A percentile compares a stretch with the other conserved stretches of the same genome.
These are phyloP conservation scores for Lasius platythorax DNA, from an alignment of 2,888 invertebrate species.

Conservation along the genomic window DNA sequence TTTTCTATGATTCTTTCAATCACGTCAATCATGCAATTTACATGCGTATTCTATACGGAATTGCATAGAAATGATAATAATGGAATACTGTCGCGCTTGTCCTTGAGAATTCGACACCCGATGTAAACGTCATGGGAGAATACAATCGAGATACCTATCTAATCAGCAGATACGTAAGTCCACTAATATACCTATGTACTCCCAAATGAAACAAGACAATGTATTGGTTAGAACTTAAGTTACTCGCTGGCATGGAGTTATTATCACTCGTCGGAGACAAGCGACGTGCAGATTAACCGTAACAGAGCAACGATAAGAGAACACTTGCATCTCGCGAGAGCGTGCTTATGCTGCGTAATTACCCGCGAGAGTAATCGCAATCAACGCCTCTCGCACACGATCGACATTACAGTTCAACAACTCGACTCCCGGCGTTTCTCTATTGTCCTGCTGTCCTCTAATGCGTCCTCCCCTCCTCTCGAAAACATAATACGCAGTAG, in stretches of 20 bases:
- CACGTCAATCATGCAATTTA: neutral
- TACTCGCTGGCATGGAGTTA: conserved; percentile 20
- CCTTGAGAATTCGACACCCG: neutral
- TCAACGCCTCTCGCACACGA: conserved; percentile 42
- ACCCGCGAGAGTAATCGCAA: conserved; percentile 53
- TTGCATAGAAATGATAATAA: neutral
- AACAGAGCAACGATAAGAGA: conserved; percentile 47
- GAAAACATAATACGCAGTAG: conserved; percentile 10
- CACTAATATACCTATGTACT: conserved; percentile 14
- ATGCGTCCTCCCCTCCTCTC: conserved; percentile 61
- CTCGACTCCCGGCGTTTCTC: conserved; percentile 70
- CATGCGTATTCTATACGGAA: neutral
- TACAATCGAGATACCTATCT: conserved; percentile 34
- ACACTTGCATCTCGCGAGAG: conserved; percentile 30
- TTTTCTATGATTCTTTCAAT: neutral
- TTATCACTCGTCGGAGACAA: conserved; percentile 38
- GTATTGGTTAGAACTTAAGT: conserved; percentile 42
- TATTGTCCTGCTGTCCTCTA: conserved; percentile 73
- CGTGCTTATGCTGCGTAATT: conserved; percentile 38
- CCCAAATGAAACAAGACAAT: conserved; percentile 10
- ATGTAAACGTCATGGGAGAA: conserved; percentile 19
- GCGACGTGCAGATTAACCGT: conserved; percentile 35
- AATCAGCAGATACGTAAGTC: conserved; percentile 36
- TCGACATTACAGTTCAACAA: conserved; percentile 59
- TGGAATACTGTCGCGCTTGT: neutral